Evolutionary conservation across 1,140 invertebrate genomes (phyloP).

Genomic region (Drosophila hydei): DNA sequence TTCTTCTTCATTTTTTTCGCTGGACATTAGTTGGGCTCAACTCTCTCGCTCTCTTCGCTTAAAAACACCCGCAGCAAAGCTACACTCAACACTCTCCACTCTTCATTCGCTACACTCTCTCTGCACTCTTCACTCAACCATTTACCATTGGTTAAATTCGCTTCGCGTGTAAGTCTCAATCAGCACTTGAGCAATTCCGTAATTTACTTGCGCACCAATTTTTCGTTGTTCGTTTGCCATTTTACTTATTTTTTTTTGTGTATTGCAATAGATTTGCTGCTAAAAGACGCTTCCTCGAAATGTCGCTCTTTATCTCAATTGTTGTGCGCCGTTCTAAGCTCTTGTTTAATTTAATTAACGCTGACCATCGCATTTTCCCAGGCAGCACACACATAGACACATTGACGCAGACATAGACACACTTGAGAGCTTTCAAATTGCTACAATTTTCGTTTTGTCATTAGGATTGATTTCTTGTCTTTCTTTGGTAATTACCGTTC

Average conservation of each 20-base stretch:
- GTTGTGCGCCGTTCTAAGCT: conserved; percentile 35
- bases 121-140: not conserved
- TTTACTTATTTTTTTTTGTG: conserved; percentile 5
- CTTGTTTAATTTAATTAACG: conserved; percentile 49
- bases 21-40: conserved; percentile 48
- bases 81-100: conserved; percentile 2
- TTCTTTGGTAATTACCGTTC: conserved; percentile 34
- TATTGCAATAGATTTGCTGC: conserved; percentile 20
- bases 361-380: conserved; percentile 47
- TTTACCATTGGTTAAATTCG: conserved; percentile 35
- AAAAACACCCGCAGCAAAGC: conserved; percentile 24
- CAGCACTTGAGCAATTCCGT: conserved; percentile 65
- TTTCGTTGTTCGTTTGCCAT: conserved; percentile 19
- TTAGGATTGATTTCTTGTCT: conserved; percentile 38
- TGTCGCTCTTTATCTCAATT: conserved; percentile 29
- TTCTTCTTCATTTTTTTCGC: conserved; percentile 20
- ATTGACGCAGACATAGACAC: not conserved
- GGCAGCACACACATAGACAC: conserved; percentile 1
- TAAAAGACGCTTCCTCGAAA: conserved; percentile 27
- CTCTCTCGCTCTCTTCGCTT: conserved; percentile 21
- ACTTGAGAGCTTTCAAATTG: conserved; percentile 25
- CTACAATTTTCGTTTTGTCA: conserved; percentile 36
- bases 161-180: conserved; percentile 47
- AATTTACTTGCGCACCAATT: conserved; percentile 72
- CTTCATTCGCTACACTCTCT: conserved; percentile 11